Evolutionary conservation across 2,888 invertebrate species (phyloP), one percentile per base, ranked within the genome.

Genomic region (Copidosoma aretas): DNA sequence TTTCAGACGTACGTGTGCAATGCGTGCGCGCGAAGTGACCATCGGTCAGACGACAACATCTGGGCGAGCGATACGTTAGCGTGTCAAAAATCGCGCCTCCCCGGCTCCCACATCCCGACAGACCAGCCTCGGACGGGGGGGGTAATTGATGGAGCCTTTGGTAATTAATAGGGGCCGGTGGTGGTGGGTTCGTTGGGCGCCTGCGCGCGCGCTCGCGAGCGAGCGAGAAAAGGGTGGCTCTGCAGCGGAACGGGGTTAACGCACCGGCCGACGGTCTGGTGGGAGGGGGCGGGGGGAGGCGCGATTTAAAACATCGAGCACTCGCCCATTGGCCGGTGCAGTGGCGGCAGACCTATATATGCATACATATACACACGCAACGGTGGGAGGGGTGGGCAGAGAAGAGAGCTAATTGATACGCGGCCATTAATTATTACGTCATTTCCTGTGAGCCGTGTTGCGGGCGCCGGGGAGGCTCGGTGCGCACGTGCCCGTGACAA

Each of bases 21-120:
- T n/a, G n/a, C n/a, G n/a, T n/a, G n/a, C n/a, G n/a, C n/a, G n/a
- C n/a, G n/a, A n/a, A 8, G 32, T 32, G 12, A 17, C 43, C 43
- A 46, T 46, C 43, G 43, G 43, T 46, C 43, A 12, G 17, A 81
- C 80, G 79, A 81, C 82, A 82, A 81, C 82, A 82, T 80, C 82
- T 82, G 82, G 78, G 77, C 77, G 72, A 75, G 80, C 82, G 79
- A 82, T 82, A 81, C 81, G 79, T 82, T 81, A 82, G 77, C 80
- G 80, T 79, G 82, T 82, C 82, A 82, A 82, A 80, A 80, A 79
- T 79, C 75, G 77, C 77, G 74, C 77, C 74, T 8, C 43, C 25
- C 22, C 15, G n/a, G 22, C 61, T 52, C 61, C 12, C 63, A 32
- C 60, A 22, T 46, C 10, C 19, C 41, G 10, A 51, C n/a, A 5